Percentiles rank a stretch among this genome's conserved stretches.
Conservation (phyloP, 1,140 invertebrate genomes). For the Macrobrachium rosenbergii region DNA sequence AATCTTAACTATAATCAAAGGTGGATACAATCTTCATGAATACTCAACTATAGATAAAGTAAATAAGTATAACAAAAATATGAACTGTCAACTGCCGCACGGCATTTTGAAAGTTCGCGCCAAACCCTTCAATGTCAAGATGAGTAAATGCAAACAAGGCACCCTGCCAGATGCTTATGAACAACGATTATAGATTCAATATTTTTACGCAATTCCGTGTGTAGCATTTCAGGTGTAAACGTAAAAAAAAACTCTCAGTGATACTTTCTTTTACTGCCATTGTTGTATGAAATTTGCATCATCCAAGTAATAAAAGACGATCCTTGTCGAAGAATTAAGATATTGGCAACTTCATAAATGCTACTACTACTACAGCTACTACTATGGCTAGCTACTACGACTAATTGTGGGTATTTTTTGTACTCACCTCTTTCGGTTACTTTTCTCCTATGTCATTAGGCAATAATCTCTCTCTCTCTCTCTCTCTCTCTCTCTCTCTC, state of each 20-base stretch:
- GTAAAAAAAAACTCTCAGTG: background rate
- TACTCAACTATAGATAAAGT: background rate
- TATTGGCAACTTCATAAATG: background rate
- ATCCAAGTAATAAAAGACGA: background rate
- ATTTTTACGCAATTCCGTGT: background rate
- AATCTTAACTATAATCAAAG: background rate
- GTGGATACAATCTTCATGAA: background rate
- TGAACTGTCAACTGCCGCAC: background rate
- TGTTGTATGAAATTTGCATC: background rate
- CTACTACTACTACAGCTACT: constrained; percentile 5
- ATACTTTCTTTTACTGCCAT: background rate
- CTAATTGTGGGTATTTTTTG: constrained; percentile 10
- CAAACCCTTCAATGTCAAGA: constrained; percentile 32
- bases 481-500: too few relatives aligned
- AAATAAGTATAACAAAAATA: background rate
- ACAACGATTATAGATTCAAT: background rate
- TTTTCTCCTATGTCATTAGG: too few relatives aligned
- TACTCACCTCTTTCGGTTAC: background rate
- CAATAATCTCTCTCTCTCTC: too few relatives aligned
- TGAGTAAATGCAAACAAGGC: background rate
- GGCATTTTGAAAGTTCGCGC: constrained; percentile 32
- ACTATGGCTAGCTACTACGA: constrained; percentile 10
- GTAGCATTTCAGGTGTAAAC: background rate
- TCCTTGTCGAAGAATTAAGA: background rate
- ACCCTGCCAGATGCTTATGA: background rate